Conservation (phyloP, 2,888 invertebrate species). For the Mongoloraphidia duomilia region DNA sequence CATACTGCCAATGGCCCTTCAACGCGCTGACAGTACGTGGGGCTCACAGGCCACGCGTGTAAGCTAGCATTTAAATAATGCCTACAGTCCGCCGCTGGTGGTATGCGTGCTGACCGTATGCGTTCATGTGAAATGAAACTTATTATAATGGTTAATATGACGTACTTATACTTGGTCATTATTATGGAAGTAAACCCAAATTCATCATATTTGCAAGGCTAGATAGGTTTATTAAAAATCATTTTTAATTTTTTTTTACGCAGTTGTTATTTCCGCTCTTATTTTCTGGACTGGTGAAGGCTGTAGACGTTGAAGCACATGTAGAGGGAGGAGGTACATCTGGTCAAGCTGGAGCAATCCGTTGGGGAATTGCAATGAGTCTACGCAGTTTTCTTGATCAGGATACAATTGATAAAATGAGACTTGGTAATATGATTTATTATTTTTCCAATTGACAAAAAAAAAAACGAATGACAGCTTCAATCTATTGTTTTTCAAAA, state of each 20-base stretch:
- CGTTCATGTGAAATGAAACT: no score
- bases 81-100: no score
- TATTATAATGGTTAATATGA: no score
- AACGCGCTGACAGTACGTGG: no score
- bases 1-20: no score
- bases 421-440: constrained; percentile 46
- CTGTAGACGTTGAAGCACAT: constrained; percentile 72
- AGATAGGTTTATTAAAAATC: constrained; percentile 16
- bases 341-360: constrained; percentile 77
- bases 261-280: constrained; percentile 73
- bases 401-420: constrained; percentile 67
- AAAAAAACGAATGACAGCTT: neutral
- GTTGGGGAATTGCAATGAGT: constrained; percentile 76
- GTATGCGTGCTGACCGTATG: no score
- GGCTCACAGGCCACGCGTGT: no score
- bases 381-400: constrained; percentile 69
- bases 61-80: no score
- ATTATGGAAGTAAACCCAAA: no score
- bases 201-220: no score
- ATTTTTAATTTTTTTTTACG: constrained; percentile 22
- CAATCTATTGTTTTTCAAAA: no score
- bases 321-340: constrained; percentile 59
- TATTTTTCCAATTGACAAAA: constrained; percentile 2
- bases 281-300: constrained; percentile 57
- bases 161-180: no score